Evolutionary conservation across 2,113 vertebrate genomes (phyloP).

Genomic region (Columba janthina): DNA sequence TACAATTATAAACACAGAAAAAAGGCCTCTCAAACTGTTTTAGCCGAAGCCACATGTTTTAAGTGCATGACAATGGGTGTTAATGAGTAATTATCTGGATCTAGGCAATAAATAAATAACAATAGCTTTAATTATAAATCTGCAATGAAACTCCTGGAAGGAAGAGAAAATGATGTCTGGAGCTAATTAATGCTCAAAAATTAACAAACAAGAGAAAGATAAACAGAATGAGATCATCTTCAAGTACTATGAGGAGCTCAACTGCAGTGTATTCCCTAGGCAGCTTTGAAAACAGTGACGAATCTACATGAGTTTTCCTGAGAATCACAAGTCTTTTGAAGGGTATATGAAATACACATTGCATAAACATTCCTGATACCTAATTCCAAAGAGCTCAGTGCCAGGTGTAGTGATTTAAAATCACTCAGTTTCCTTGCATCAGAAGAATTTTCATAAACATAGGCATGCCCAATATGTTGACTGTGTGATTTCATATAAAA

Average conservation of each 20-base stretch:
- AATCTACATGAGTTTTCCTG: neutral
- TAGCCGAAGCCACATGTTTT: neutral
- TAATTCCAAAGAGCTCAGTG: neutral
- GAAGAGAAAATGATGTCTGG: neutral
- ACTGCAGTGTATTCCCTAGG: neutral
- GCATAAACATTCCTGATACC: neutral
- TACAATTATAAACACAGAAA: neutral
- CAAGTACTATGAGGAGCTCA: neutral
- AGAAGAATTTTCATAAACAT: slow-evolving; percentile 12
- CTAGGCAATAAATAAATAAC: neutral
- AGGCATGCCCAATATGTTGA: neutral
- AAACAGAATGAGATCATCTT: slow-evolving; percentile 1
- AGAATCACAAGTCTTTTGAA: neutral
- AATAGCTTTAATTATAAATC: neutral
- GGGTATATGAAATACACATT: neutral
- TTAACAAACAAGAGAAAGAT: neutral
- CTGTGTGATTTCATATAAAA: neutral
- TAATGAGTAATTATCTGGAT: neutral
- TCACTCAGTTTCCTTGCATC: accelerated
- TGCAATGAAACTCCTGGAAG: neutral
- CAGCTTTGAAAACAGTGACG: neutral
- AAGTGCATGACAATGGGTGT: neutral
- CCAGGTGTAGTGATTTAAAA: neutral
- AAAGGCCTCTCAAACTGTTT: neutral
- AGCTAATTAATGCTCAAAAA: neutral